Base-by-base conservation (phyloP, 2,113 vertebrate species). In the Hippocampus abdominalis region DNA sequence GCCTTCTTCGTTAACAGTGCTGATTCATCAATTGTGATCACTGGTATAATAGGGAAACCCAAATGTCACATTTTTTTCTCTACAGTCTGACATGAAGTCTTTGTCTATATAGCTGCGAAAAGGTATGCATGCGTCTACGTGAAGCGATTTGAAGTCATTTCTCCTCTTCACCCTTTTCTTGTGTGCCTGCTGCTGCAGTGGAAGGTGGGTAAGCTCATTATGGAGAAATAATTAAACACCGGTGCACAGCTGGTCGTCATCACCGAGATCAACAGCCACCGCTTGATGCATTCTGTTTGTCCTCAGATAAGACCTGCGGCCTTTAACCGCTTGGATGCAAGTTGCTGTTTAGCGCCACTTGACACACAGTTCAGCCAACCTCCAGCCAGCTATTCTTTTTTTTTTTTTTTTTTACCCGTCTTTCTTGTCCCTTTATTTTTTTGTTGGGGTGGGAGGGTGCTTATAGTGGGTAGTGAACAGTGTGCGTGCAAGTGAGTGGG, bases 201-300 rank as follows among this genome's bases (percentile, higher is more conserved):
- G 89, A 90, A 91, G 89, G 91, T 91, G 89, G 86, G 82, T 85
- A 91, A 91, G 90, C 91, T 93, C 92, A 92, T 93, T 92, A 93
- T 89, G 88, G 82, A 84, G 81, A 91, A 91, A 92, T 92, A 92
- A 92, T 93, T 92, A 93, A 91, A 92, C 90, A 89, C 82, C 79
- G 85, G 86, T 87, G 89, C 91, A 90, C 92, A 93, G 91, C 92
- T 92, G 92, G 91, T 88, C 85, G 69, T 90, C 91, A 90, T 93
- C 87, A 83, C 80, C 69, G 87, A 83, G 86, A 89, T 88, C 89
- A 90, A 84, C 88, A 87, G 90, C 86, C 86, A 82, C 85, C 61
- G 88, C 90, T 92, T 92, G 91, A 93, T 91, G 90, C 89, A 90
- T 92, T 90, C 92, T 93, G 91, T 89, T 89, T 89, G 91, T 88